Evolutionary conservation across 2,797 vertebrate genomes (phyloP).

Genomic region (Paramormyrops hopkinsi): DNA sequence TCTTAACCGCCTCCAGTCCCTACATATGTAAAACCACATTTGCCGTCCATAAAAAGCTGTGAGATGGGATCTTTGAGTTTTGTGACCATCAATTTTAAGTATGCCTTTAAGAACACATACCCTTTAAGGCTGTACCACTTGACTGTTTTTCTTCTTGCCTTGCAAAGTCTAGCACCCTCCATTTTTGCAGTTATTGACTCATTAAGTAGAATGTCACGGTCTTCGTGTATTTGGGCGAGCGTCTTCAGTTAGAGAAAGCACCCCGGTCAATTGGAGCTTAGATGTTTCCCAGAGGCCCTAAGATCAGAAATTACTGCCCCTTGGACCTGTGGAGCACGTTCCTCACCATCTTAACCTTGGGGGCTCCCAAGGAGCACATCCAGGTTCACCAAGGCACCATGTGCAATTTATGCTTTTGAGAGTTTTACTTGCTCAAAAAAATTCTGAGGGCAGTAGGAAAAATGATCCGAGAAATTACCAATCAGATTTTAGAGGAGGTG

Average conservation of each 20-base stretch:
- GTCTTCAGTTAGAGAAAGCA: neutral
- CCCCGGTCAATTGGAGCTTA: neutral
- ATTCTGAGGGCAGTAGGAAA: neutral
- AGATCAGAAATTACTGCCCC: neutral
- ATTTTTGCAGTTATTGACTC: neutral
- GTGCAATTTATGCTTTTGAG: neutral
- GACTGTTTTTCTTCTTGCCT: neutral
- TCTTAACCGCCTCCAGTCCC: neutral
- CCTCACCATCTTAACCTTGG: neutral
- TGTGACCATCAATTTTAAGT: neutral
- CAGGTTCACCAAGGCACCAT: neutral
- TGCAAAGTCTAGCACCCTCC: neutral
- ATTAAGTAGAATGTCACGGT: neutral
- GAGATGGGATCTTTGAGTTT: neutral
- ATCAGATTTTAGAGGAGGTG: neutral
- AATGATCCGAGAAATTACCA: neutral
- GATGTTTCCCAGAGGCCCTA: neutral
- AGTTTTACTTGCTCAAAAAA: neutral
- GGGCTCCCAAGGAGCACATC: neutral
- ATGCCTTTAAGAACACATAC: neutral
- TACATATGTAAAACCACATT: neutral
- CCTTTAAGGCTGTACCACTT: neutral
- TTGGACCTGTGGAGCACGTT: neutral
- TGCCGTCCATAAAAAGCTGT: neutral
- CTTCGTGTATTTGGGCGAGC: neutral